Evolutionary conservation across 2,113 vertebrate species (phyloP).

Genomic region (Heloderma charlesbogerti): DNA sequence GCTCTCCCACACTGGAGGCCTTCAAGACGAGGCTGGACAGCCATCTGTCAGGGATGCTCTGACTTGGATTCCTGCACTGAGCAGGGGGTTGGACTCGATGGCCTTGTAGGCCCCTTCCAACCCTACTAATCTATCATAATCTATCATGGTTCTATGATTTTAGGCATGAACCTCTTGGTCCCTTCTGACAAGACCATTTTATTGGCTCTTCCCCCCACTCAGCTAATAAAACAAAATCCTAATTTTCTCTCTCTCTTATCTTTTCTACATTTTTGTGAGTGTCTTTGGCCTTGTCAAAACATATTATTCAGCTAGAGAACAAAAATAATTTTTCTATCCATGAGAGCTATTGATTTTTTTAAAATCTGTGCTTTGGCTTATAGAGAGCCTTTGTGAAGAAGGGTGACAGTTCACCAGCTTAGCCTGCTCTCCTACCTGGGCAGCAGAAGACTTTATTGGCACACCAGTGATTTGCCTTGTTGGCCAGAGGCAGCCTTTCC

Average conservation of each 20-base stretch:
- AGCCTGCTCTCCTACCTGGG: constrained; percentile 85
- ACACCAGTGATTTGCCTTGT: constrained; percentile 83
- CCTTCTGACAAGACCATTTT: constrained; percentile 77
- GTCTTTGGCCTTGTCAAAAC: constrained; percentile 85
- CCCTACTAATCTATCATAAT: too few species aligned
- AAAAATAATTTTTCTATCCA: constrained; percentile 89
- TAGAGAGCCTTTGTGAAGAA: constrained; percentile 85
- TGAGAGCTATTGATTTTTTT: constrained; percentile 90
- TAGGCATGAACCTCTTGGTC: constrained; percentile 81
- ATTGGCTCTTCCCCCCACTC: constrained; percentile 56
- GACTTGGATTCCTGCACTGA: too few species aligned
- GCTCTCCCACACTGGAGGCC: too few species aligned
- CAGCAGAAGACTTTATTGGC: constrained; percentile 84
- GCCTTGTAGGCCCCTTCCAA: too few species aligned
- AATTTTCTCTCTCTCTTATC: constrained; percentile 83
- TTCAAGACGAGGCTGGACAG: too few species aligned
- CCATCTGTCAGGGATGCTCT: too few species aligned
- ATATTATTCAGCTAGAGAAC: constrained; percentile 87
- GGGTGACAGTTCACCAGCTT: constrained; percentile 88
- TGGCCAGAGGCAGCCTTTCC: constrained; percentile 78
- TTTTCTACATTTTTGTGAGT: constrained; percentile 82
- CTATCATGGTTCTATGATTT: too few species aligned
- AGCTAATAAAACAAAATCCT: constrained; percentile 83
- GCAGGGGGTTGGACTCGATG: too few species aligned
- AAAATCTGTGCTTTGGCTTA: constrained; percentile 89